phyloP scores from a whole-genome alignment of 92 coral and sea anemone genomes.

The Umimayanthus kanabou region DNA sequence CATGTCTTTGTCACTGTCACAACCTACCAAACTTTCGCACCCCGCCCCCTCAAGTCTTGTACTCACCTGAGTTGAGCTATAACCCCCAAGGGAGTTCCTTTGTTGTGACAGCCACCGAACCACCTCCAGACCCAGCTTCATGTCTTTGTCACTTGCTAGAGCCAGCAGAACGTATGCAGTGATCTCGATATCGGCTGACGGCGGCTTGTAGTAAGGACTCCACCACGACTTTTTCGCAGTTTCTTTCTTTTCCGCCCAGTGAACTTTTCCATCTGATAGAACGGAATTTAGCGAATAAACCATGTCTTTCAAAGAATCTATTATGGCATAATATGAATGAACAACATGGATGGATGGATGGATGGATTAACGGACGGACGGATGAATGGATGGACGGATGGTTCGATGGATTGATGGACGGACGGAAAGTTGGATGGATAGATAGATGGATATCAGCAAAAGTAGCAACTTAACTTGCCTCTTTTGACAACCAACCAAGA shows the following conservation, averaged over 20 bases:
- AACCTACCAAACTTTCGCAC: constrained; percentile 52
- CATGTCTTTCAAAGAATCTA: too few species aligned
- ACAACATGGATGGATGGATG: neutral
- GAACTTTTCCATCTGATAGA: constrained; percentile 72
- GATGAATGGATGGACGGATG: neutral
- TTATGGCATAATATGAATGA: neutral
- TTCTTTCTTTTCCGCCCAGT: constrained; percentile 73
- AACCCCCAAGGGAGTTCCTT: constrained; percentile 92
- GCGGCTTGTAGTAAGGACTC: constrained; percentile 92
- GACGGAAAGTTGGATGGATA: neutral
- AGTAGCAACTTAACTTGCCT: too few species aligned
- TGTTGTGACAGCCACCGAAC: constrained; percentile 93
- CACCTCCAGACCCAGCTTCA: constrained; percentile 69
- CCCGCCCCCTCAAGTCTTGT: neutral
- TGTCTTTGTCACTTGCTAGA: constrained; percentile 59
- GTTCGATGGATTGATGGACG: neutral
- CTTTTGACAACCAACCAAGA: too few species aligned
- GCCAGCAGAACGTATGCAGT: constrained; percentile 89
- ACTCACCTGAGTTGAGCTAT: constrained; percentile 87
- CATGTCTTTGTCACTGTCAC: constrained; percentile 56
- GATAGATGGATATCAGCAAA: neutral
- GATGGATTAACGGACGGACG: neutral
- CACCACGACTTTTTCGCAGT: constrained; percentile 46
- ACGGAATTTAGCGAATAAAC: neutral
- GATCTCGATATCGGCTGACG: constrained; percentile 96